Percentiles rank a stretch among this genome's conserved stretches.
These are phyloP conservation scores for Epirrhoe tristata DNA, from an alignment of 2,888 invertebrate species.

Conservation along the genomic window DNA sequence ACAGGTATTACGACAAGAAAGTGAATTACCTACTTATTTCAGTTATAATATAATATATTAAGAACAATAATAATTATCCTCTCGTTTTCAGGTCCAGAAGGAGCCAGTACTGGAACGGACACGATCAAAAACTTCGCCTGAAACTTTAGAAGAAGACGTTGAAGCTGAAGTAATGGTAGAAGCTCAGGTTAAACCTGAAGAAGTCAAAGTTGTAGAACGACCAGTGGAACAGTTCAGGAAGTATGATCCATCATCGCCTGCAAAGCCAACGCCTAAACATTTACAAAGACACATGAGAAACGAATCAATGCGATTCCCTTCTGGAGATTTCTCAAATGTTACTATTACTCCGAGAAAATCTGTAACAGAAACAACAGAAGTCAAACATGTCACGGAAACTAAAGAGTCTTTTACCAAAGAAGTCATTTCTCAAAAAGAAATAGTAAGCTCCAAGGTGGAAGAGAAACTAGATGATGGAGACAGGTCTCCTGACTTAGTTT, in stretches of 20 bases:
- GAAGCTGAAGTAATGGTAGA: conserved; percentile 59
- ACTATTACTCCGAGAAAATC: conserved; percentile 80
- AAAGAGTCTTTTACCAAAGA: conserved; percentile 71
- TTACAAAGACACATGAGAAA: conserved; percentile 83
- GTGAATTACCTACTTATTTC: conserved; percentile 33
- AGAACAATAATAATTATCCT: conserved; percentile 32
- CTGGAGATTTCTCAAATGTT: conserved; percentile 82
- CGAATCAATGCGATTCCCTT: conserved; percentile 83
- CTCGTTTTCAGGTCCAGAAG: conserved; percentile 64
- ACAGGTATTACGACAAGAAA: conserved; percentile 66
- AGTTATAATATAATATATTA: conserved; percentile 12
- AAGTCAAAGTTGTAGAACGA: conserved; percentile 65
- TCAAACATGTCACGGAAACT: conserved; percentile 60
- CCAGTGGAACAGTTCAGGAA: conserved; percentile 76
- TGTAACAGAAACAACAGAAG: conserved; percentile 77
- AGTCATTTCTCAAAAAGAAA: conserved; percentile 78
- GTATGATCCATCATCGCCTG: conserved; percentile 78
- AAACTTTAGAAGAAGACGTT: conserved; percentile 65
- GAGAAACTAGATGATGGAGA: conserved; percentile 82
- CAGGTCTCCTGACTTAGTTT: conserved; percentile 73
- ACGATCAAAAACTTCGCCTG: conserved; percentile 76
- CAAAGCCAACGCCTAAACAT: conserved; percentile 82
- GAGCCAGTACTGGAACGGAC: conserved; percentile 73
- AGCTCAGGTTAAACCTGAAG: conserved; percentile 63
- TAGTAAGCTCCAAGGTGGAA: conserved; percentile 81